Base-by-base conservation (phyloP, 2,888 invertebrate genomes). In the Drosophila atripex region DNA sequence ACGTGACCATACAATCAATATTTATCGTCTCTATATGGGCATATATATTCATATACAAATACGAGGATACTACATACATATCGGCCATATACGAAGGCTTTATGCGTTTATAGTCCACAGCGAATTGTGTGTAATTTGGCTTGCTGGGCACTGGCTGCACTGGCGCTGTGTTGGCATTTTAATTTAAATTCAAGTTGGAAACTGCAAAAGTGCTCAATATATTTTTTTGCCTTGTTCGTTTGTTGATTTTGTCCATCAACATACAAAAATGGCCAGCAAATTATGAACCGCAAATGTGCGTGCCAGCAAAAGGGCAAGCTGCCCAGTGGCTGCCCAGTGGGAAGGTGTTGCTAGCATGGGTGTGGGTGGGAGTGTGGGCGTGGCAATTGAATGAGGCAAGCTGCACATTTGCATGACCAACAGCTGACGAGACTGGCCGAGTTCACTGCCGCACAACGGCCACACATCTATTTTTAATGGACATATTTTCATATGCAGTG, bases 191-290 rank as follows among this genome's bases (percentile, higher is more conserved):
- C 82, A 82, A 82, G 82, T 76, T 80, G 69, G 78, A 65, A 76
- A 59, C 74, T 57, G 68, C 50, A 61, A 56, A 65, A 76, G 71
- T 65, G 49, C 54, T 59, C 32, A 55, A 55, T 68, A 54, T 73
- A 28, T 71, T 58, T 64, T 51, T 64, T 58, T 38, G 47, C 39
- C 9, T 16, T 12, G 38, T 28, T 57, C 50, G 58, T 75, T 84
- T 80, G 80, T 82, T 86, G 80, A 82, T 86, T 86, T 85, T 84
- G 87, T 85, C 82, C 87, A 85, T 86, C 82, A 82, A 85, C 82
- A 78, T 86, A 86, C 80, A 82, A 85, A 82, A 82, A 78, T 84
- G 82, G 66, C 82, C 78, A 74, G 74, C 87, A 86, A 86, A 82
- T 82, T 82, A 82, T 82, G 85, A 87, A 86, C 82, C 87, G 78